Evolutionary conservation across 2,797 vertebrate genomes (phyloP), one percentile per base, ranked within the genome.

Genomic region (Scyliorhinus canicula): DNA sequence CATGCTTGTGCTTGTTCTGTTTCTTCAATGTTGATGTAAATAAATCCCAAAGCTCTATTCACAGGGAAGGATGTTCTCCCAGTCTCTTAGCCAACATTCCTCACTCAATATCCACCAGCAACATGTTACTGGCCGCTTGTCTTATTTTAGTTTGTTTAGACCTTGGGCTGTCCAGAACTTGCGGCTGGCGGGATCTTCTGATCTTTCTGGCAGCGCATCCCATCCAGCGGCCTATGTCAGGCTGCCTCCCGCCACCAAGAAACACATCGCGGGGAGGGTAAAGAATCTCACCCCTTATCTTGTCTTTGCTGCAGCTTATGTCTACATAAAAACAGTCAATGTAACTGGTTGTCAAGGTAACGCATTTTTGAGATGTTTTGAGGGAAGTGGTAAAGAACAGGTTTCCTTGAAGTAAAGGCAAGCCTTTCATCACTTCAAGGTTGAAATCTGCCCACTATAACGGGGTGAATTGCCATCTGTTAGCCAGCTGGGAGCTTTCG

Each of bases 311-410:
- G 84, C 50, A 6, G 28, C 3, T 3, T 52, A 1, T 52, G 52
- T 55, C 85, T 57, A n/a, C 35, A 7, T 60, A 88, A 88, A 14
- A n/a, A 88, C 52, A 88, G 52, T 5, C 35, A 21, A 14, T 21
- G 12, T 57, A 57, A 35, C 55, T 88, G 85, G 52, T 88, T 88
- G 52, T 57, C 85, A n/a, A n/a, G 85, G 31, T 57, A 31, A 57
- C n/a, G 85, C 85, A 88, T 88, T 57, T 88, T 57, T 88, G 31
- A 88, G 85, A 57, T 88, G 24, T n/a, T 88, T 86, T 88, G 85
- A 60, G 52, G 31, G 19, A 40, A 8, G 6, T 11, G 19, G 65
- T 26, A 24, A 24, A 19, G 57, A 65, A 19, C n/a, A 65, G 35
- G 57, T 63, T 9, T 63, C 88, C n/a, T n/a, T 16, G 55, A 90